Conservation (phyloP, 2,888 invertebrate genomes). For the Epistrophella euchroma region DNA sequence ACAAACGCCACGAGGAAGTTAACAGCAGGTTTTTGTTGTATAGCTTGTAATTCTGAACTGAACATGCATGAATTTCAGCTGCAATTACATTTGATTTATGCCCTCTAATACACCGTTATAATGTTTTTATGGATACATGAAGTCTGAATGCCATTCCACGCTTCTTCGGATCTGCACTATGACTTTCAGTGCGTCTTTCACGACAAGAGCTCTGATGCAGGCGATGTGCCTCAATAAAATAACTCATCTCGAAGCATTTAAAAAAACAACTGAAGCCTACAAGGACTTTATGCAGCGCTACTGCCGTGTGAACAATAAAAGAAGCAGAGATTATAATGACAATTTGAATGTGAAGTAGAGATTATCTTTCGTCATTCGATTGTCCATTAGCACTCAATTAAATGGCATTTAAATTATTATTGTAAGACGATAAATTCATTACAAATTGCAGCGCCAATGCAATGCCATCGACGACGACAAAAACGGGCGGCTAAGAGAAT, state of each 20-base stretch:
- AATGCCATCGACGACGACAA: not conserved
- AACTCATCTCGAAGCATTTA: conserved; percentile 27
- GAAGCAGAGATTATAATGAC: conserved; percentile 15
- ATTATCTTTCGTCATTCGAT: conserved; percentile 48
- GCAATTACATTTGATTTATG: conserved; percentile 73
- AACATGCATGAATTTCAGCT: conserved; percentile 64
- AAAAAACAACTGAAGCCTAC: conserved; percentile 3
- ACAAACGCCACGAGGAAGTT: conserved; percentile 50
- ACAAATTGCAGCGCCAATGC: not conserved
- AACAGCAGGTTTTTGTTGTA: conserved; percentile 17
- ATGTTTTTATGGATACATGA: conserved; percentile 45
- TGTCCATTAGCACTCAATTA: conserved; percentile 68
- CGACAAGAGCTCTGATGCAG: conserved; percentile 1
- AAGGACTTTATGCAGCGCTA: conserved; percentile 23
- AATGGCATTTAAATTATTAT: conserved; percentile 31
- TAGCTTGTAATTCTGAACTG: conserved; percentile 39
- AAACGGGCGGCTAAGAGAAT: not conserved
- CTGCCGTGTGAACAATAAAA: conserved; percentile 28
- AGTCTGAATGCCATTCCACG: conserved; percentile 32
- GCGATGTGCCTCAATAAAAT: conserved; percentile 31
- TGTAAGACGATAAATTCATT: conserved; percentile 31
- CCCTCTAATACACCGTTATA: conserved; percentile 70
- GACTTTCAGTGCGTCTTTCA: conserved; percentile 50
- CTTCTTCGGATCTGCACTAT: not conserved
- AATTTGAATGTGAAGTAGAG: conserved; percentile 20